A percentile compares a stretch with the other conserved stretches of the same genome.
Conservation (phyloP, 92 coral and sea anemone genomes). For the Epizoanthus rinbou region DNA sequence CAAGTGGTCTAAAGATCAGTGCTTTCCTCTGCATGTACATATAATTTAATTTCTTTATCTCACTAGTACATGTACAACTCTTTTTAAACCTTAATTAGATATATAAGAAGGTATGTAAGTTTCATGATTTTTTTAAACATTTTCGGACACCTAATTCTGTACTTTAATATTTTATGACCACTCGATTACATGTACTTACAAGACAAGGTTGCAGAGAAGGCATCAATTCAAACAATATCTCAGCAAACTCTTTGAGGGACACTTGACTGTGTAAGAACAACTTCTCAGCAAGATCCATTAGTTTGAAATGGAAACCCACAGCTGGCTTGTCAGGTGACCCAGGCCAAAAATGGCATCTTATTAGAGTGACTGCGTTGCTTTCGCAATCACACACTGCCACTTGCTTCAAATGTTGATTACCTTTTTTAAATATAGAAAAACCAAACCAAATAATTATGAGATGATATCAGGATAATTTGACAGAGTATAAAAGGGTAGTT, state of each 20-base stretch:
- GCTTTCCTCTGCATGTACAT: no score
- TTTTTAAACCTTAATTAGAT: no score
- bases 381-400: constrained; percentile 56
- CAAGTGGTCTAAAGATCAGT: no score
- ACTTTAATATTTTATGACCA: no score
- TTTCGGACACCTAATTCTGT: no score
- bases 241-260: constrained; percentile 48
- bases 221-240: constrained; percentile 42
- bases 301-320: constrained; percentile 46
- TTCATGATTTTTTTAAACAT: no score
- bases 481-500: no score
- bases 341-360: constrained; percentile 56
- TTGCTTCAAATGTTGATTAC: constrained; percentile 47
- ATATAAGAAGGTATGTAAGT: no score
- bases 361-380: constrained; percentile 43
- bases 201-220: constrained; percentile 53
- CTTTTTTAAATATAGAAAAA: constrained; percentile 4
- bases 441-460: no score
- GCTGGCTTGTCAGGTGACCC: constrained; percentile 56
- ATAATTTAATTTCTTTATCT: no score
- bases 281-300: constrained; percentile 53
- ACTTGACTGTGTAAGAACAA: constrained; percentile 58
- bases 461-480: no score
- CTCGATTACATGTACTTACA: constrained; percentile 13
- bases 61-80: no score